Evolutionary conservation across 1,140 invertebrate genomes (phyloP), one percentile per base, ranked within the genome.

Genomic region (Ladona fulva): DNA sequence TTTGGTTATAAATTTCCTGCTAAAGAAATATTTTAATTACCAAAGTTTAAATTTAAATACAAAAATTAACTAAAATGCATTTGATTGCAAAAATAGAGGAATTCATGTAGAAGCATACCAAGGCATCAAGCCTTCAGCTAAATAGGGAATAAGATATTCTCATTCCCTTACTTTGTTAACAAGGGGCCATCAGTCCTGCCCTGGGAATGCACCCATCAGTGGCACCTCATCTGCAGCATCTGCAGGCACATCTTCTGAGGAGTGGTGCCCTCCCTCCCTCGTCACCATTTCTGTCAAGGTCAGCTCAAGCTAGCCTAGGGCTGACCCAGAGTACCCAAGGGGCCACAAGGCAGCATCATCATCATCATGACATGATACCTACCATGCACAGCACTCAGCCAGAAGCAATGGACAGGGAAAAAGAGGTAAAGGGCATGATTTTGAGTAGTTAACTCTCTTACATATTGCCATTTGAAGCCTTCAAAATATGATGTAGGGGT

Each of bases 211-310:
- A 90, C 82, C 89, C 88, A 16, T 87, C 86, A 77, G 88, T 90
- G 85, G 87, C 89, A 73, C 89, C 91, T 12, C 92, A 91, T 82
- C 85, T 92, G 42, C 92, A 94, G 80, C 93, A 93, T 81, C 84
- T 95, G 5, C 92, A 94, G 82, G 91, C 91, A 19, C 92, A 93
- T 83, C 86, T 93, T 37, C 86, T 93, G 79, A 86, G 91, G 59
- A 88, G 84, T 78, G 79, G 80, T 86, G n/a, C 85, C 85, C 37
- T 81, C 85, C 8, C 82, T 85, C 25, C 80, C 80, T n/a, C 84
- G 83, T 77, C 85, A 85, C 74, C 86, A 84, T 82, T 85, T 78
- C 84, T 83, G 0, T 84, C 85, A 85, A 59, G 86, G 86, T 81
- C 81, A 84, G 79, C 86, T 84, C 59, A 86, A 85, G 78, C 59